These are phyloP conservation scores for Lordiphosa fenestrarum DNA, from an alignment of 2,888 invertebrate genomes.

Conservation along the genomic window DNA sequence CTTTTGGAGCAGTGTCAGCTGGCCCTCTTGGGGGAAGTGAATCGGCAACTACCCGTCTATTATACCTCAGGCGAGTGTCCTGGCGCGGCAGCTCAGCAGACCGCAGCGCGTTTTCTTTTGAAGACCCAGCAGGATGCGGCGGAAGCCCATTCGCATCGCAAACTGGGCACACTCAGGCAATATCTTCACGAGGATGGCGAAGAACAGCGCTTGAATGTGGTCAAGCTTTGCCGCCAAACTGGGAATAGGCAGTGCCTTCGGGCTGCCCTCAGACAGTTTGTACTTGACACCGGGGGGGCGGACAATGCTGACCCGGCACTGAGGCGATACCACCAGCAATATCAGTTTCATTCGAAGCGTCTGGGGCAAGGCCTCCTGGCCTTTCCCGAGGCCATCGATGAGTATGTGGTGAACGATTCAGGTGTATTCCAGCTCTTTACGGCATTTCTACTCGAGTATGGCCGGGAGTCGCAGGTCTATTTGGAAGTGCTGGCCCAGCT, in stretches of 20 bases:
- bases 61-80: neutral
- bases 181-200: neutral
- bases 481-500: slow-evolving; percentile 3
- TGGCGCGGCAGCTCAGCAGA: neutral
- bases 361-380: neutral
- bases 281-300: neutral
- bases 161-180: slow-evolving; percentile 1
- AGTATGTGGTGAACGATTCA: neutral
- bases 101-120: neutral
- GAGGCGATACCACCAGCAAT: neutral
- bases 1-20: neutral
- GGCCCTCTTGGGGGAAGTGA: neutral
- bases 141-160: neutral
- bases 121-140: neutral
- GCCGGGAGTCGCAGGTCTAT: neutral
- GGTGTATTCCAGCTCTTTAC: neutral
- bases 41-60: neutral
- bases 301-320: neutral
- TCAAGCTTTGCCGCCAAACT: neutral
- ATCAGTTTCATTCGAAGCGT: neutral
- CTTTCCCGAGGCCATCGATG: slow-evolving; percentile 2
- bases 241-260: neutral
- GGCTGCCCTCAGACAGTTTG: neutral
- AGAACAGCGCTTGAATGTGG: neutral
- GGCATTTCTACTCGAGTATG: neutral